Evolutionary conservation across 2,888 invertebrate species (phyloP).

Genomic region (Acrocyrtus sp.): DNA sequence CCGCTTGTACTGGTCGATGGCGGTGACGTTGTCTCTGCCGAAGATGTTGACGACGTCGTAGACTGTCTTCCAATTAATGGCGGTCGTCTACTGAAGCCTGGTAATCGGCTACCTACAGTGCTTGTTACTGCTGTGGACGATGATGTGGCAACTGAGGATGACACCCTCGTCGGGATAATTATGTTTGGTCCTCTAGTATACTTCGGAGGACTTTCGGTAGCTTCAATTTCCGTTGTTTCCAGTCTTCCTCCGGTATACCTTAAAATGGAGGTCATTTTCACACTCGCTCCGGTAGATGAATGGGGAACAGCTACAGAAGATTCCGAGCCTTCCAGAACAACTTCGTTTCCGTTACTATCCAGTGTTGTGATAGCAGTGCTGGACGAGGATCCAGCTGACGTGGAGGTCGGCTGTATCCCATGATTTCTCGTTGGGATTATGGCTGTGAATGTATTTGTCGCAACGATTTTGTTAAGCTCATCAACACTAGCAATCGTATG

Average conservation of each 20-base stretch:
- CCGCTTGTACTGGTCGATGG: neutral
- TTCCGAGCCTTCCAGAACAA: slow-evolving; percentile 54
- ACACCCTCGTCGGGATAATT: slow-evolving; percentile 35
- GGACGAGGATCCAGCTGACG: neutral
- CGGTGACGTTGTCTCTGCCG: too few relatives aligned
- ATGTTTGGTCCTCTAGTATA: slow-evolving; percentile 31
- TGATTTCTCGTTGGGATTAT: slow-evolving; percentile 51
- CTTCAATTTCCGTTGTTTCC: slow-evolving; percentile 50
- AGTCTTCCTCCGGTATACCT: slow-evolving; percentile 59
- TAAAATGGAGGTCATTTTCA: slow-evolving; percentile 51
- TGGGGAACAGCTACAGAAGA: slow-evolving; percentile 15
- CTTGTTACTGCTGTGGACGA: slow-evolving; percentile 5
- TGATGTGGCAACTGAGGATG: slow-evolving; percentile 4
- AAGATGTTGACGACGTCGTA: slow-evolving; percentile 13
- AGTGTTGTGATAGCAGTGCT: too few relatives aligned
- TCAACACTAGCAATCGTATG: slow-evolving; percentile 65
- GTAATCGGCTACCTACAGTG: neutral
- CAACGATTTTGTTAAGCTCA: slow-evolving; percentile 64
- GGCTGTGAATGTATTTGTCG: slow-evolving; percentile 63
- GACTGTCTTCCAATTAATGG: slow-evolving; percentile 32
- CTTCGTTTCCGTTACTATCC: slow-evolving; percentile 25
- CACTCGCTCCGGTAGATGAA: slow-evolving; percentile 19
- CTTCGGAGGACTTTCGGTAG: neutral
- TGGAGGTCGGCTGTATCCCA: slow-evolving; percentile 9
- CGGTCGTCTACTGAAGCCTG: slow-evolving; percentile 25